These are phyloP conservation scores for Trisateles emortualis DNA, from an alignment of 2,888 invertebrate genomes.

Conservation along the genomic window DNA sequence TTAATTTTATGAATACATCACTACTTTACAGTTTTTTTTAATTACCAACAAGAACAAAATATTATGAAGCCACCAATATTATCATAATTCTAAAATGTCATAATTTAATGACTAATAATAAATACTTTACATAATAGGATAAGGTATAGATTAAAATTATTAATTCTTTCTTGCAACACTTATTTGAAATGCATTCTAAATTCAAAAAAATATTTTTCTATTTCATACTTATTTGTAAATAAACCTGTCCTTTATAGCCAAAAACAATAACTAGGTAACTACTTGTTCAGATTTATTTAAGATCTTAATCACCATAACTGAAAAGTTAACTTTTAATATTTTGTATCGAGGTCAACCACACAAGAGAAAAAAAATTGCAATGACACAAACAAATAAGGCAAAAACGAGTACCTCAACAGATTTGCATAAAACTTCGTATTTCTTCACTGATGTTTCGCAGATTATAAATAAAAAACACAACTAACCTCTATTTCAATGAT, in stretches of 20 bases:
- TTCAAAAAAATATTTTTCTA: too few species aligned
- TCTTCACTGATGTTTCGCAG: conserved; percentile 25
- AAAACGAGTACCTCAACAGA: conserved; percentile 41
- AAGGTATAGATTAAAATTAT: too few species aligned
- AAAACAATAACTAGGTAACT: background rate
- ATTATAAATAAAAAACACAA: conserved; percentile 23
- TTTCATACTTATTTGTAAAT: too few species aligned
- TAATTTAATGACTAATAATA: too few species aligned
- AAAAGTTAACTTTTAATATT: conserved; percentile 34
- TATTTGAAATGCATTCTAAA: too few species aligned
- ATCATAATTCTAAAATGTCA: too few species aligned
- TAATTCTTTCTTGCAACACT: too few species aligned
- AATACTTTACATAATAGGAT: too few species aligned
- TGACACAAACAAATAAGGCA: conserved; percentile 58
- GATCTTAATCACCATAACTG: conserved; percentile 41
- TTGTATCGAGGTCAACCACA: conserved; percentile 63
- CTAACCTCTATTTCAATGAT: conserved; percentile 29
- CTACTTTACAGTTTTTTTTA: too few species aligned
- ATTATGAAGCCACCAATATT: too few species aligned
- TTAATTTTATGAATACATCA: too few species aligned
- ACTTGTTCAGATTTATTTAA: conserved; percentile 11
- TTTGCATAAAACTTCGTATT: conserved; percentile 18
- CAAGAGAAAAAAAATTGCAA: conserved; percentile 61
- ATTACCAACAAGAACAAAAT: too few species aligned
- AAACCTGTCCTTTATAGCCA: background rate